Percentiles rank a stretch among this genome's conserved stretches.
Conservation (phyloP, 2,113 vertebrate species). For the Anguilla rostrata region DNA sequence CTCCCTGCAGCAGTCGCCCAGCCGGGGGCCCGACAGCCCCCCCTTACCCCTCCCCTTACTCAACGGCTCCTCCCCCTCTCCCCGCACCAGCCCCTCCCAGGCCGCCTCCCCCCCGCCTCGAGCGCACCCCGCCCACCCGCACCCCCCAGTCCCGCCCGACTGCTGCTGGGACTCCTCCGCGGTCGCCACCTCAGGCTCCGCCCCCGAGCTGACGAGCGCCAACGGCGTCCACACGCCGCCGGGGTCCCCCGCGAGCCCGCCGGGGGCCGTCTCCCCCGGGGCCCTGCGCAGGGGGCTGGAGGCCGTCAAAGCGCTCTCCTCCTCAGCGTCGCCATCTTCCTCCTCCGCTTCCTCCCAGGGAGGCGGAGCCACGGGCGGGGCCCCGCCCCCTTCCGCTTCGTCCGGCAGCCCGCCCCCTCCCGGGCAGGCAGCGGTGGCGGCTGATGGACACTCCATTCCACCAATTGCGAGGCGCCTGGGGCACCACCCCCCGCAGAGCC, state of each 20-base stretch:
- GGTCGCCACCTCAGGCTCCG: slow-evolving; percentile 51
- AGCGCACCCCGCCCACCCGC: slow-evolving; percentile 41
- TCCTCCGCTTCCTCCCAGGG: slow-evolving; percentile 47
- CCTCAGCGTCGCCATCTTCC: slow-evolving; percentile 51
- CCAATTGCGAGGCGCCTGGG: slow-evolving; percentile 91
- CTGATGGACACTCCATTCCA: slow-evolving; percentile 84
- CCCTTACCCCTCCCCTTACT: slow-evolving; percentile 75
- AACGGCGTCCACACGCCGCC: slow-evolving; percentile 84
- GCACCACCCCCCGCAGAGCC: slow-evolving; percentile 94
- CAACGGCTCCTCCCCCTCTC: slow-evolving; percentile 83
- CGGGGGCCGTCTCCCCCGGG: slow-evolving; percentile 84
- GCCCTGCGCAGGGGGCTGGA: slow-evolving; percentile 89
- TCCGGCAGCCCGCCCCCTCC: slow-evolving; percentile 73
- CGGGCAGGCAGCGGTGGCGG: slow-evolving; percentile 47
- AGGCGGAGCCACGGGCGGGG: slow-evolving; percentile 30
- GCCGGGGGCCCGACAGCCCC: slow-evolving; percentile 76
- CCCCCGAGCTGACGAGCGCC: slow-evolving; percentile 79
- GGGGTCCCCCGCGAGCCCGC: slow-evolving; percentile 67
- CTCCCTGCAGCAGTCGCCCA: slow-evolving; percentile 76
- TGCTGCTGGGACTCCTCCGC: slow-evolving; percentile 79
- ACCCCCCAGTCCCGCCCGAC: slow-evolving; percentile 68
- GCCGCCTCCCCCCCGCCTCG: slow-evolving; percentile 74
- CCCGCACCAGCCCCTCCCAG: slow-evolving; percentile 82
- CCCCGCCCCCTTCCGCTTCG: slow-evolving; percentile 67
- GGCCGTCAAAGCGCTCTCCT: slow-evolving; percentile 82